Evolutionary conservation across 2,888 invertebrate species (phyloP), one percentile per base, ranked within the genome.

Genomic region (Drosophila niveifrons): DNA sequence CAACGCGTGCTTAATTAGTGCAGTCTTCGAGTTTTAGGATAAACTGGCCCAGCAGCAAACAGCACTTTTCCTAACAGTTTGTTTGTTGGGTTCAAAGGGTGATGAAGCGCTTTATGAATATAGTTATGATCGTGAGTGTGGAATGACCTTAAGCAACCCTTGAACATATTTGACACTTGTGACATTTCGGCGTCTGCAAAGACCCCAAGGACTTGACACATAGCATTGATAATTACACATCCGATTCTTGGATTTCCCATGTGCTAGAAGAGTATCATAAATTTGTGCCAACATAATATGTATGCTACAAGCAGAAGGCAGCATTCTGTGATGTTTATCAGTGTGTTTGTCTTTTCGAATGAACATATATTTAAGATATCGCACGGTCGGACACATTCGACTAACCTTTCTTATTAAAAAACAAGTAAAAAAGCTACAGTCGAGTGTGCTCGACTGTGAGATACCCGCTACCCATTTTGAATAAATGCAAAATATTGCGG

Each of bases 1-100:
- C 78, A 90, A 90, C 88, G 90, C 90, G 90, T 82, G 80, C 82
- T 90, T 89, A 90, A 89, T 90, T 90, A 88, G 89, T 79, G 79
- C 43, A n/a, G 36, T 23, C 23, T 23, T 29, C 2, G 11, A 34
- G 13, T 71, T 8, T 44, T 36, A 15, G 36, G 43, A 47, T 50
- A 39, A 43, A 29, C 39, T 44, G 46, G 41, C 29, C 43, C 39
- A 46, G 17, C 53, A 65, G 55, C 59, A 64, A 48, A 43, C 48
- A 52, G 47, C 70, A 53, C 63, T 68, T 3, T 9, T 29, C 13
- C 66, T 66, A 52, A 73, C 65, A 65, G 55, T 31, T 56, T 56
- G 65, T 6, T 23, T 23, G 23, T 23, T 62, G 55, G 67, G 81
- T 70, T 87, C 84, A 89, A 88, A 83, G 84, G 78, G 87, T 88